phyloP scores from a whole-genome alignment of 92 coral and sea anemone genomes.

The Plumapathes pennacea region DNA sequence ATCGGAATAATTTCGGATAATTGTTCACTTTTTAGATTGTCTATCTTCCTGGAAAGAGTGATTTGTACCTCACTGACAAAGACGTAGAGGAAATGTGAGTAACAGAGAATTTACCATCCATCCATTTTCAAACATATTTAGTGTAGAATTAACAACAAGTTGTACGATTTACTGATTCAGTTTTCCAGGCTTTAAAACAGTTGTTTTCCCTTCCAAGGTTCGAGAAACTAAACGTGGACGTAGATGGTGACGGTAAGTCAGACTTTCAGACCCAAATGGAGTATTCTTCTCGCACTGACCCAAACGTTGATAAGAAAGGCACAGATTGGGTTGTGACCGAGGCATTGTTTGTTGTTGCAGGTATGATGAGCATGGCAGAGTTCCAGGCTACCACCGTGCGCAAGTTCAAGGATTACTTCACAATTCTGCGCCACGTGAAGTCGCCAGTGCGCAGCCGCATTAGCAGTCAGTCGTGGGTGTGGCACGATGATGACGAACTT shows the following conservation, averaged over 20 bases:
- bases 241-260: too few relatives aligned
- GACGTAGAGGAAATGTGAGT: constrained; percentile 77
- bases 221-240: too few relatives aligned
- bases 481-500: constrained; percentile 98
- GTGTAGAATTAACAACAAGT: too few relatives aligned
- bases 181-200: too few relatives aligned
- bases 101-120: background rate
- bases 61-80: constrained; percentile 62
- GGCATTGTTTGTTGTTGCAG: constrained; percentile 18
- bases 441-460: constrained; percentile 57
- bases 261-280: too few relatives aligned
- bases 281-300: too few relatives aligned
- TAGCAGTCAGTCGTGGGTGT: constrained; percentile 82
- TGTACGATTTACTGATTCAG: too few relatives aligned
- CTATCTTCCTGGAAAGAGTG: constrained; percentile 73
- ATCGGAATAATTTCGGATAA: too few relatives aligned
- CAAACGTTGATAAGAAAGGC: background rate
- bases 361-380: constrained; percentile 61
- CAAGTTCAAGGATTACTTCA: constrained; percentile 55
- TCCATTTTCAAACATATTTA: too few relatives aligned
- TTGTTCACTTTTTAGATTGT: constrained; percentile 41
- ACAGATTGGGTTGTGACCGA: background rate
- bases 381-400: constrained; percentile 51
- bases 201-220: too few relatives aligned
- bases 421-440: constrained; percentile 14